Evolutionary conservation across 2,888 invertebrate genomes (phyloP), one percentile per base, ranked within the genome.

Genomic region (Teleiodes luculella): DNA sequence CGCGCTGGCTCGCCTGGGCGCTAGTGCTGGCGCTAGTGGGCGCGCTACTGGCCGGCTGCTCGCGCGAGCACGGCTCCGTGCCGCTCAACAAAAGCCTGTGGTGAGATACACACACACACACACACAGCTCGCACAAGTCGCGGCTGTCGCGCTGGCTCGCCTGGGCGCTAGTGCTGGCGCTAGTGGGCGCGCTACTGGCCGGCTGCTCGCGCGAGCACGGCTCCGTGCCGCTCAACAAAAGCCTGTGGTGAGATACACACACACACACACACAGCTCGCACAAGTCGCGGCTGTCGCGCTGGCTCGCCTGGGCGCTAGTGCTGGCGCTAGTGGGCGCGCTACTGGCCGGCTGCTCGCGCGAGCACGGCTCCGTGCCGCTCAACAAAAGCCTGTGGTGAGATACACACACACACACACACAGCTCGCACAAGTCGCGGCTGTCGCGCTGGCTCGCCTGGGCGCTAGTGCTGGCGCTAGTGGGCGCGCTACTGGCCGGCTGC

Each of bases 371-470:
- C 51, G 94, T 98, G 66, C 98, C 98, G 0, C 90, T 98, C 37
- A 98, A 98, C 76, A 98, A 98, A 90, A 96, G 96, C 77, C 87
- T 98, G n/a, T 98, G 98, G 98, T 97, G 80, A 61, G 66, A 56
- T 35, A 18, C 13, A 5, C 14, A 14, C n/a, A n/a, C n/a, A n/a
- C n/a, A n/a, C n/a, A n/a, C n/a, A n/a, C n/a, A n/a, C n/a, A n/a
- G 87, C 6, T 85, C 87, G 11, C 87, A 88, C 73, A 80, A 81
- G 61, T 82, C 91, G 0, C 91, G 96, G 36, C 76, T 96, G 0
- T 90, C 91, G 1, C 92, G 97, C 57, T 97, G 96, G 95, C 74
- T 95, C 0, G 74, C 91, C 2, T 96, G 96, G 95, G 93, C 93
- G 1, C 65, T 93, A 0, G 71, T 92, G 0, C 86, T 94, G 49